Evolutionary conservation across 2,888 invertebrate genomes (phyloP).

Genomic region (Eupithecia centaureata): DNA sequence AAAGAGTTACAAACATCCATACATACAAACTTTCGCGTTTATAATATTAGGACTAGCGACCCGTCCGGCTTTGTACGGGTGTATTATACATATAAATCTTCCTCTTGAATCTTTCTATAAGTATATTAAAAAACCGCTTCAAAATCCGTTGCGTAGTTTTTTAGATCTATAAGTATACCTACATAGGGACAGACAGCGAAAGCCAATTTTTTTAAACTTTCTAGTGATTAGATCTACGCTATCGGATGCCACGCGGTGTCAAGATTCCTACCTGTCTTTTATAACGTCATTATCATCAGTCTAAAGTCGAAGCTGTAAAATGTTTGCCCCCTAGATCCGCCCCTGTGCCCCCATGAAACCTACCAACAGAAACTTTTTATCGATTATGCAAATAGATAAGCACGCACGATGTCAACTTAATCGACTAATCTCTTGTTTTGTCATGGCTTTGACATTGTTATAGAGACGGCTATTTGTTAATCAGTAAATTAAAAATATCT

Average conservation of each 20-base stretch:
- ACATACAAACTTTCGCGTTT: no score
- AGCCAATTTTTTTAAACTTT: no score
- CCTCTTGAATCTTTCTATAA: no score
- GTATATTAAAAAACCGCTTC: no score
- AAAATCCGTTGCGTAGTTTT: no score
- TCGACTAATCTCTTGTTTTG: slow-evolving; percentile 39
- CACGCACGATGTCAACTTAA: slow-evolving; percentile 28
- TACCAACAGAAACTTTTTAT: slow-evolving; percentile 11
- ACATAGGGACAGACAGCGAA: no score
- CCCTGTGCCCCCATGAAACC: slow-evolving; percentile 3
- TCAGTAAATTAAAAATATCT: slow-evolving; percentile 1
- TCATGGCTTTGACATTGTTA: slow-evolving; percentile 46
- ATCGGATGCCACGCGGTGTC: no score
- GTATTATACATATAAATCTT: no score
- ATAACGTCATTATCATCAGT: not conserved
- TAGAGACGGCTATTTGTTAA: slow-evolving; percentile 30
- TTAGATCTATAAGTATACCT: no score
- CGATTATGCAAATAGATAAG: slow-evolving; percentile 40
- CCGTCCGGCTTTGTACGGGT: no score
- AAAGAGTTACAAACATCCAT: no score
- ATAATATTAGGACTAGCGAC: no score
- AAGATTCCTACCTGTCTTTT: not conserved
- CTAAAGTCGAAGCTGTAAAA: not conserved
- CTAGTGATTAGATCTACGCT: not conserved
- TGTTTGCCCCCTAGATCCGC: not conserved